Base-by-base conservation (phyloP, 2,888 invertebrate genomes). In the Acanthopleura granulata region DNA sequence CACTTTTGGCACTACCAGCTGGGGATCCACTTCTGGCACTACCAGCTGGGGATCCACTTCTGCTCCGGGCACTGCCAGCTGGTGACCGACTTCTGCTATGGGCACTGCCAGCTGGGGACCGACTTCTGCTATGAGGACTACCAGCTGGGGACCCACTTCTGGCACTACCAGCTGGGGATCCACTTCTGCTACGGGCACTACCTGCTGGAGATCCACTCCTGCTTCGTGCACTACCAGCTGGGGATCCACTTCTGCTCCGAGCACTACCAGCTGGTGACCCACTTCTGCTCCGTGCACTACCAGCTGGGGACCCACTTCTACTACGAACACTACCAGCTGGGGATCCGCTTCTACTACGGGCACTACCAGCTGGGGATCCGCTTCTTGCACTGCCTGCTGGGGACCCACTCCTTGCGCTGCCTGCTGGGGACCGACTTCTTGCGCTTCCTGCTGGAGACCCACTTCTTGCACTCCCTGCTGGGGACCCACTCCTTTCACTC, bases 391-490 rank as follows among this genome's bases (percentile, higher is more conserved):
- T 72, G 57, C 76, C 79, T n/a, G 77, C 62, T 70, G 73, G 62
- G 25, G 22, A 77, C 40, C 79, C 75, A 0, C 69, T 73, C 49
- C 78, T 76, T 50, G 74, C 73, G 73, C 78, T 72, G 57, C 76
- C 79, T n/a, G 77, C 62, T 70, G 73, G 62, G 25, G 22, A 40
- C 9, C 73, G 74, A 74, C 78, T 77, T 27, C 74, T 50, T 51
- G 77, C 75, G 50, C 77, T 75, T 61, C 79, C 77, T 18, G 79
- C 77, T 49, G 77, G 76, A 0, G 81, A 78, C 18, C 75, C 76
- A 4, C 78, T 77, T 73, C 78, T 79, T 16, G 77, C 62, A 72
- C 79, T 80, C 14, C 78, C 74, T n/a, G 72, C 77, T 22, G 81
- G 82, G 57, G 77, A 78, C 0, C 75, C 78, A 15, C 79, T 79